Evolutionary conservation across 2,113 vertebrate species (phyloP).

Genomic region (Upupa epops): DNA sequence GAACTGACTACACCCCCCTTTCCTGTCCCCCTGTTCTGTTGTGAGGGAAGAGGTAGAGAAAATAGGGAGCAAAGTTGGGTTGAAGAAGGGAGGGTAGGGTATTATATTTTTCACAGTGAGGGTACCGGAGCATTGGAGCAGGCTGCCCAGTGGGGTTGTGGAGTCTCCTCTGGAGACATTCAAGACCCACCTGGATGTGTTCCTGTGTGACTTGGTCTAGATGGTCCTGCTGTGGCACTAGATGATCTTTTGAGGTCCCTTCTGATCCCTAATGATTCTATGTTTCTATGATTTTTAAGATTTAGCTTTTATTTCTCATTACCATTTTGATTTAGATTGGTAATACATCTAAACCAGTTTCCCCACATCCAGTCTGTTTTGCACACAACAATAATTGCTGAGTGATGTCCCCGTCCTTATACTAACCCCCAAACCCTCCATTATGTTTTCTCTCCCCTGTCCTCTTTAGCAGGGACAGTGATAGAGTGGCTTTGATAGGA

Average conservation of each 20-base stretch:
- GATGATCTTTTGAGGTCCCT: no score
- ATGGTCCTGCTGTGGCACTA: no score
- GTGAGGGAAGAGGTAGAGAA: not conserved
- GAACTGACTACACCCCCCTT: not conserved
- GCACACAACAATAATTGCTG: rapidly evolving
- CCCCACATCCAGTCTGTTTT: not conserved
- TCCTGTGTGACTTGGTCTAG: no score
- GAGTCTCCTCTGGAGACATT: no score
- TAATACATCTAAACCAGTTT: not conserved
- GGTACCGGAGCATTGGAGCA: no score
- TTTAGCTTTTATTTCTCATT: not conserved
- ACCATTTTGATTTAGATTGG: not conserved
- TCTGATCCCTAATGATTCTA: no score
- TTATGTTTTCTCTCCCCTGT: not conserved
- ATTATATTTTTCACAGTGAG: no score
- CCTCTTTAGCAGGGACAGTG: not conserved
- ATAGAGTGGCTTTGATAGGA: not conserved
- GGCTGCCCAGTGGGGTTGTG: no score
- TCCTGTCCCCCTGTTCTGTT: not conserved
- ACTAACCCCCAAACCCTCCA: not conserved
- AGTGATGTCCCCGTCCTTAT: not conserved
- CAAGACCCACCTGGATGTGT: no score
- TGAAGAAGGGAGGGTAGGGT: not conserved
- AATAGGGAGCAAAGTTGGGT: not conserved
- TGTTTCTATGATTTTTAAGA: no score